Evolutionary conservation across 2,797 vertebrate genomes (phyloP), one percentile per base, ranked within the genome.

Genomic region (Chanos chanos): DNA sequence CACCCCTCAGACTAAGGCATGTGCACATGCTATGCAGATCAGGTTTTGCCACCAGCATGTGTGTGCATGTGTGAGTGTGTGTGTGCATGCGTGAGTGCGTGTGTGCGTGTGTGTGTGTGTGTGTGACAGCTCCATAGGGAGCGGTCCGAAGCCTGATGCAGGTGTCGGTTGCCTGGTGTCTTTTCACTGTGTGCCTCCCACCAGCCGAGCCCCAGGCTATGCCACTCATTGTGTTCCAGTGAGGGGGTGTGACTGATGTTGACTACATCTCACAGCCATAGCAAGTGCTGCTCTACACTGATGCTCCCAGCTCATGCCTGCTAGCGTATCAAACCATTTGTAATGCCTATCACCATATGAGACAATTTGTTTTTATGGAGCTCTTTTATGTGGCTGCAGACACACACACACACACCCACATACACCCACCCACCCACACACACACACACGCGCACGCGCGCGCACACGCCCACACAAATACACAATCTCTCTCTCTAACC

Each of bases 101-200:
- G 13, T 19, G 31, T 40, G 34, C 39, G 18, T 21, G 21, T 27
- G 22, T 49, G 33, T 19, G 25, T 30, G 28, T 7, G 2, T 51
- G 49, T 31, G 15, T 5, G 30, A 59, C 27, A 51, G 51, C 63
- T 64, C 67, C 55, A 25, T 2, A 9, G 70, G 70, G 73, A 81
- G 49, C 52, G 72, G 75, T 63, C 24, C 76, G 77, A 64, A 64
- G 78, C 80, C 74, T 77, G 71, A 85, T 89, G 87, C 87, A 89
- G 87, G 86, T 89, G 87, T 85, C 81, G 81, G 79, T 83, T 86
- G 83, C 82, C 84, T 87, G 85, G 80, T 86, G 66, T 66, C 43
- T 49, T 64, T n/a, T 74, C 63, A 72, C 71, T 72, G 83, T 84
- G 80, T 77, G 85, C 72, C 68, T 31, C 72, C 83, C 74, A 73